Evolutionary conservation across 1,140 invertebrate species (phyloP), one percentile per base, ranked within the genome.

Genomic region (Steinernema khuongi): DNA sequence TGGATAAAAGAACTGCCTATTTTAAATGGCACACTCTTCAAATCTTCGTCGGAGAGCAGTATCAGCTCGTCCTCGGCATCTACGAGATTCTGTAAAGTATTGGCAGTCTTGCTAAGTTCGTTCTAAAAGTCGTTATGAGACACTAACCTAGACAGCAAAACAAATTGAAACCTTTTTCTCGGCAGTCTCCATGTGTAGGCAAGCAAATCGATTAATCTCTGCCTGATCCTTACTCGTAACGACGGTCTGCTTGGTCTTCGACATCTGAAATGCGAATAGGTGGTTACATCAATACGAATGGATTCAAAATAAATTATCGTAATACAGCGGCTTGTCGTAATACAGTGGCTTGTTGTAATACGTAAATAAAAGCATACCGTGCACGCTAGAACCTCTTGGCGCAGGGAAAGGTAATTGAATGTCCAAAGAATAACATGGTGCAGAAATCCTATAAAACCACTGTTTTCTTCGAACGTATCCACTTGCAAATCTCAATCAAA

Each of bases 181-280:
- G 82, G 95, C 92, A 78, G 94, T 88, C 86, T 91, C 91, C 1
- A 93, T 93, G 89, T 97, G 96, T 71, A 92, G 90, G 75, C 92
- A 88, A 1, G 96, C 95, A 88, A 97, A 98, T 86, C 91, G 91
- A 86, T 97, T 98, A 75, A 98, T 97, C 88, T 94, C 94, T 83
- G 94, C 92, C 87, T 98, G 96, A 88, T 97, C 95, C 87, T 97
- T 94, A 85, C 90, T 94, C 1, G 93, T 93, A 77, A 97, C 76
- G 41, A 70, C 32, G 7, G 22, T 29, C 29, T 71, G 17, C 14
- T 18, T 30, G 28, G 31, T 71, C 44, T 71, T 68, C 2, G 60
- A 18, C 71, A 69, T 69, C n/a, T 28, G 28, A 68, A 69, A 4
- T 30, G 43, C 67, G 22, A 68, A 11, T 18, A 28, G 22, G 17